A percentile compares a stretch with the other conserved stretches of the same genome.
Evolutionary conservation across 2,113 vertebrate genomes (phyloP).

Genomic region (Ondatra zibethicus): DNA sequence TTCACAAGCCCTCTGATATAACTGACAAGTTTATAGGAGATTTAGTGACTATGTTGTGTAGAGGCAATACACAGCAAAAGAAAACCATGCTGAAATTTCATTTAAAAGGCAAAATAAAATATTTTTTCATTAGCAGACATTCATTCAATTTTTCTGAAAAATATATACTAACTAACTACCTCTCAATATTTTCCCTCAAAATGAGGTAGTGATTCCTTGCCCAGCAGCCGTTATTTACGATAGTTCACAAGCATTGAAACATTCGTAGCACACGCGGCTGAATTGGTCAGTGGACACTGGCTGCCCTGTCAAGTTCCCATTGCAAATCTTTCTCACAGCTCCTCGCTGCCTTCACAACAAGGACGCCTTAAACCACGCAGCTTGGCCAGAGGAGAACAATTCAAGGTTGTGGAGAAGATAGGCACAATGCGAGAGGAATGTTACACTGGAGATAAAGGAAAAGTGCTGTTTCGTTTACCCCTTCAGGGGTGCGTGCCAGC

Average conservation of each 20-base stretch:
- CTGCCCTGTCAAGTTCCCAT: not conserved
- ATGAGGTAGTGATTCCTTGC: not conserved
- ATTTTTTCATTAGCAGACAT: not conserved
- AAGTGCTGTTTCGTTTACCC: conserved; percentile 9
- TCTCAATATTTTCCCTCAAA: conserved; percentile 27
- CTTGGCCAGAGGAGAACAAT: conserved; percentile 8
- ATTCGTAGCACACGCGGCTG: not conserved
- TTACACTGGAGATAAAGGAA: not conserved
- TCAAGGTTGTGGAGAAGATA: conserved; percentile 41
- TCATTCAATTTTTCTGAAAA: not conserved
- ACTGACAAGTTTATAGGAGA: not conserved
- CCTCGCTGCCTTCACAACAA: not conserved
- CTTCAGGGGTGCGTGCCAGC: not conserved
- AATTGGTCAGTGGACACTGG: not conserved
- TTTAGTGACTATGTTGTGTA: not conserved
- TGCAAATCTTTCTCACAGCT: not conserved
- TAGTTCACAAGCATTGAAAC: not conserved
- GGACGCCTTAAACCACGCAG: conserved; percentile 5
- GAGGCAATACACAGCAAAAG: not conserved
- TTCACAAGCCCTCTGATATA: not conserved
- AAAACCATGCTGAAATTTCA: conserved; percentile 20
- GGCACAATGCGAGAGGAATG: not conserved
- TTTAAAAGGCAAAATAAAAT: conserved; percentile 28
- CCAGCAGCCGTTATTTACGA: not conserved
- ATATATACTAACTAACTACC: not conserved